A percentile compares a stretch with the other conserved stretches of the same genome.
These are phyloP conservation scores for Myathropa florea DNA, from an alignment of 2,888 invertebrate species.

Conservation along the genomic window DNA sequence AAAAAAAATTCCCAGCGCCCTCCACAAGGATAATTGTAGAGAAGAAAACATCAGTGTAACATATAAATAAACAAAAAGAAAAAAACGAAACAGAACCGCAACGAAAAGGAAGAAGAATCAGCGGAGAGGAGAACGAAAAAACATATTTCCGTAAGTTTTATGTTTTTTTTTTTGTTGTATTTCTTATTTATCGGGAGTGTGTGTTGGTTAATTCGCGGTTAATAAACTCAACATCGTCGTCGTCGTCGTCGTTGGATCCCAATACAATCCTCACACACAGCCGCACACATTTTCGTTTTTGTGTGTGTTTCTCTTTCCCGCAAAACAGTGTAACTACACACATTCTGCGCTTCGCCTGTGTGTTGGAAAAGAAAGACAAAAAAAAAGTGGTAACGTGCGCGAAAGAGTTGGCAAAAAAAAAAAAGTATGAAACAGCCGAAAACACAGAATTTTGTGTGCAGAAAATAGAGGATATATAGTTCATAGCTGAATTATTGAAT, in stretches of 20 bases:
- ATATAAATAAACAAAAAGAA: slow-evolving; percentile 63
- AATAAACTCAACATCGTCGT: slow-evolving; percentile 66
- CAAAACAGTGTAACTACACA: background rate
- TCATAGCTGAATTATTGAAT: background rate
- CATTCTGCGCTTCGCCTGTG: background rate
- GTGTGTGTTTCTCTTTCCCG: slow-evolving; percentile 30
- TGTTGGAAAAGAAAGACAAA: background rate
- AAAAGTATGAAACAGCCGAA: background rate
- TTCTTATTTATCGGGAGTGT: background rate
- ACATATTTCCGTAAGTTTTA: slow-evolving; percentile 62
- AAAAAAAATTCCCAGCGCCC: no score
- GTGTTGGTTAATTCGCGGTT: slow-evolving; percentile 71
- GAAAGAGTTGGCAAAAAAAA: slow-evolving; percentile 32
- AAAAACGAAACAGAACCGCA: background rate
- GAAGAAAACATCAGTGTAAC: slow-evolving; percentile 36
- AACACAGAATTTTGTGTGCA: background rate
- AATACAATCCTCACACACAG: background rate
- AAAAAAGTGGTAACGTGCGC: slow-evolving; percentile 45
- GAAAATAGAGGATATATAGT: background rate
- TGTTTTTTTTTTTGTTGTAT: slow-evolving; percentile 17
- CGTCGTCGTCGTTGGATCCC: background rate
- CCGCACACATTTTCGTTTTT: background rate
- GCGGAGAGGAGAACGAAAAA: slow-evolving; percentile 14
- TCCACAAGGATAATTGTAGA: slow-evolving; percentile 4
- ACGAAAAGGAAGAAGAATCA: slow-evolving; percentile 15